These are phyloP conservation scores for Pimpla rufipes DNA, from an alignment of 2,888 invertebrate genomes.

Conservation along the genomic window DNA sequence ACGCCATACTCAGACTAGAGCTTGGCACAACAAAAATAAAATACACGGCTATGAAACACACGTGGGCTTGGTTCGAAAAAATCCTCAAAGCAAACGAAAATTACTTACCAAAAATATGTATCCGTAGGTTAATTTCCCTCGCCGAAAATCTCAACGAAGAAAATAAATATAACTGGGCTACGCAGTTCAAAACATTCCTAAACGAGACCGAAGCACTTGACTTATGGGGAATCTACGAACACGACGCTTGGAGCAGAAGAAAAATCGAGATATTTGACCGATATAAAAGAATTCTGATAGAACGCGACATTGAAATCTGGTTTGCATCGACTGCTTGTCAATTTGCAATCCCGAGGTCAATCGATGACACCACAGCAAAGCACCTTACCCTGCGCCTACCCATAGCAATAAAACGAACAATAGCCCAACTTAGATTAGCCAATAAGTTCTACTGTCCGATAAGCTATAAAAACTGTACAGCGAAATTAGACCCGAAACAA, in stretches of 20 bases:
- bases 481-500: slow-evolving; percentile 39
- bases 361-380: slow-evolving; percentile 4
- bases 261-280: neutral
- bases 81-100: slow-evolving; percentile 27
- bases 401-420: slow-evolving; percentile 6
- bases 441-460: slow-evolving; percentile 5
- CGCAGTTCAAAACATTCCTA: slow-evolving; percentile 31
- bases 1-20: slow-evolving; percentile 35
- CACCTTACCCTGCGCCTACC: slow-evolving; percentile 18
- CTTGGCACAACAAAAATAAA: slow-evolving; percentile 21
- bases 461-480: slow-evolving; percentile 9
- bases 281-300: neutral
- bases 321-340: neutral
- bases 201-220: slow-evolving; percentile 13
- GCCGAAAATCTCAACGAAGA: too few species aligned
- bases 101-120: slow-evolving; percentile 36
- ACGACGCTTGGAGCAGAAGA: neutral
- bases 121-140: slow-evolving; percentile 30
- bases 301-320: slow-evolving; percentile 29
- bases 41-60: slow-evolving; percentile 23
- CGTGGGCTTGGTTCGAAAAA: slow-evolving; percentile 35
- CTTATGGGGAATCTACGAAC: slow-evolving; percentile 17
- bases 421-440: slow-evolving; percentile 26
- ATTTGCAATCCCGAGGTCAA: neutral
- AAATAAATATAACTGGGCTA: slow-evolving; percentile 35